Evolutionary conservation across 2,113 vertebrate genomes (phyloP).

Genomic region (Rhinichthys klamathensis): DNA sequence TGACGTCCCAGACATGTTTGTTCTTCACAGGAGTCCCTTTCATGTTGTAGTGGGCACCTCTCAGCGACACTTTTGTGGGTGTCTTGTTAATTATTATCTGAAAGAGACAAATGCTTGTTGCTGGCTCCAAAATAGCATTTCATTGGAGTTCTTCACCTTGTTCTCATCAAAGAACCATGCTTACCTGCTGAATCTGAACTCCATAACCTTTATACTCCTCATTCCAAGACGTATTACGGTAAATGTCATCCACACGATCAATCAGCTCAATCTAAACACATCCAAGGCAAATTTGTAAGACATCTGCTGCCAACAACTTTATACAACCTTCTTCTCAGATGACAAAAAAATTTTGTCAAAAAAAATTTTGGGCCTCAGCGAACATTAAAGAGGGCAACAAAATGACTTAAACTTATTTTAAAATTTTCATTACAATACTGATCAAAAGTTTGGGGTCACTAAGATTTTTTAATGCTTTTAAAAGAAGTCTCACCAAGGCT

Average conservation of each 20-base stretch:
- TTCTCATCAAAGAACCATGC: neutral
- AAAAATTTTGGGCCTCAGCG: too few species aligned
- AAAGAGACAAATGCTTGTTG: neutral
- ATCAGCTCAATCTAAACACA: constrained; percentile 90
- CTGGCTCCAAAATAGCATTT: neutral
- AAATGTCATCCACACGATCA: constrained; percentile 97
- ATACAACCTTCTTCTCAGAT: neutral
- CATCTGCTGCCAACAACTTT: neutral
- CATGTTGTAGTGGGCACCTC: constrained; percentile 90
- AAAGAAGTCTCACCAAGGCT: neutral
- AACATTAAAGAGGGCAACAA: too few species aligned
- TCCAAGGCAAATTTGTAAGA: neutral
- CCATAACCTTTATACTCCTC: constrained; percentile 90
- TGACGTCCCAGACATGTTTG: constrained; percentile 94
- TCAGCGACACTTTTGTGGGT: constrained; percentile 65
- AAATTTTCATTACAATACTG: neutral
- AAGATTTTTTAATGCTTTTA: neutral
- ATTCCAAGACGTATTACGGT: constrained; percentile 94
- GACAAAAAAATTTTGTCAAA: neutral
- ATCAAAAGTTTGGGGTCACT: neutral
- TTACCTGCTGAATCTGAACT: constrained; percentile 97
- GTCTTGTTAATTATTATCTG: constrained; percentile 92
- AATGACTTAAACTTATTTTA: neutral
- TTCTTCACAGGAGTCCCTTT: constrained; percentile 79
- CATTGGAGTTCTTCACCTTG: neutral